Base-by-base conservation (phyloP, 1,140 invertebrate species). In the Steinernema khuongi region DNA sequence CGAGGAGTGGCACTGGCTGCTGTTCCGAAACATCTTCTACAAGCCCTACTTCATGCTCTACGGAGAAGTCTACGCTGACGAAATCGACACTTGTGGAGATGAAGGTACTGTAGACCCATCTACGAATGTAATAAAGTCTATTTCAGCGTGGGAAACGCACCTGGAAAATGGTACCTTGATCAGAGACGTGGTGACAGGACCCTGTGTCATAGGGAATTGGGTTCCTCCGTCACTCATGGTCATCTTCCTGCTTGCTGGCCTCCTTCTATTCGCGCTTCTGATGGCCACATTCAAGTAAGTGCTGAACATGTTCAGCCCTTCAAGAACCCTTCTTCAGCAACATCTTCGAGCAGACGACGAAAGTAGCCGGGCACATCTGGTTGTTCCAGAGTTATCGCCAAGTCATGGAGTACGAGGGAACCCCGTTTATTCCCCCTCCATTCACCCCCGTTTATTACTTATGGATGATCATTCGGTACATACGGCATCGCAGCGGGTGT, bases 1-100 rank as follows among this genome's bases (percentile, higher is more conserved):
- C 82, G 90, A 91, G 71, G 91, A 94, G 79, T 91, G 93, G 1
- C 90, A 90, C 72, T 97, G 94, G 93, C 88, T 89, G 74, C 89
- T 95, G 30, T 90, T 93, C 41, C 89, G 92, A 86, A 92, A 96
- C 87, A 92, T 96, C 74, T 96, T 96, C 88, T 92, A 92, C 86
- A 92, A 97, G 86, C 95, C 95, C 31, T 90, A 98, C 86, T 97
- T 96, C 87, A 98, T 97, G 95, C 89, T 98, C 81, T 98, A 97
- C 86, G 96, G 96, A 82, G 95, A 97, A 88, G 93, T 98, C 74
- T 97, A 96, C 87, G 94, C 94, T 14, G 91, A 80, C 68, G 83
- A 84, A 68, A 85, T 84, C 60, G 83, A 84, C 44, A 83, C 79
- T 26, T 84, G 83, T 60, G 82, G 84, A 19, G 83, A 84, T 71